Conservation (phyloP, 2,888 invertebrate species). For the Acleris literana region DNA sequence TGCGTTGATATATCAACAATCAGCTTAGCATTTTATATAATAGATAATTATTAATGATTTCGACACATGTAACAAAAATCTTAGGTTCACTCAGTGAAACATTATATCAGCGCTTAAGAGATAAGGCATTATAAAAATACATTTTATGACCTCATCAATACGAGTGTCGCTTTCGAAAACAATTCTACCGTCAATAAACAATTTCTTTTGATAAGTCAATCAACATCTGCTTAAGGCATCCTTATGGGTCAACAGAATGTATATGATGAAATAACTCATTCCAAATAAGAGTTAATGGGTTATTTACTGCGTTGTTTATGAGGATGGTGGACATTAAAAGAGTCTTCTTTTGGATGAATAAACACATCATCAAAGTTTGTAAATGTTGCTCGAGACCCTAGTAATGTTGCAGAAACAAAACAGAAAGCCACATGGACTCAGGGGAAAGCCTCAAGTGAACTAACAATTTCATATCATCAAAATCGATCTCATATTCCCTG, state of each 20-base stretch:
- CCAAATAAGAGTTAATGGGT: constrained; percentile 7
- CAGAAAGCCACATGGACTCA: not conserved
- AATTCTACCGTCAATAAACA: constrained; percentile 7
- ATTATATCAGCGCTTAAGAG: not conserved
- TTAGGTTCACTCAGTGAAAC: too few relatives aligned
- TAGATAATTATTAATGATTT: too few relatives aligned
- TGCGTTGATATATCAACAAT: too few relatives aligned
- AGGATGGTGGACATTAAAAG: too few relatives aligned
- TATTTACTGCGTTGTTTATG: too few relatives aligned
- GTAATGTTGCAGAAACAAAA: too few relatives aligned
- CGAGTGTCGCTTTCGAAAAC: constrained; percentile 13
- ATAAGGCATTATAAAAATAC: not conserved
- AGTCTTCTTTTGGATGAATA: not conserved
- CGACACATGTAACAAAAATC: too few relatives aligned
- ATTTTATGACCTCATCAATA: not conserved
- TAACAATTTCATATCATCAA: constrained; percentile 19
- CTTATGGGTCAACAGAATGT: constrained; percentile 5
- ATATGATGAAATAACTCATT: not conserved
- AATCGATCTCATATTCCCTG: constrained; percentile 27
- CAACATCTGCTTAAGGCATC: constrained; percentile 6
- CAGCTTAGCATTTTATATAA: too few relatives aligned
- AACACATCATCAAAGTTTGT: not conserved
- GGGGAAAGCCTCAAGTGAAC: constrained; percentile 9
- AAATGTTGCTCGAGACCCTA: too few relatives aligned
- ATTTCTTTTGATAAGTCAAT: constrained; percentile 21